These are phyloP conservation scores for Macrostomum lignano DNA, from an alignment of 1,140 invertebrate species.

Conservation along the genomic window DNA sequence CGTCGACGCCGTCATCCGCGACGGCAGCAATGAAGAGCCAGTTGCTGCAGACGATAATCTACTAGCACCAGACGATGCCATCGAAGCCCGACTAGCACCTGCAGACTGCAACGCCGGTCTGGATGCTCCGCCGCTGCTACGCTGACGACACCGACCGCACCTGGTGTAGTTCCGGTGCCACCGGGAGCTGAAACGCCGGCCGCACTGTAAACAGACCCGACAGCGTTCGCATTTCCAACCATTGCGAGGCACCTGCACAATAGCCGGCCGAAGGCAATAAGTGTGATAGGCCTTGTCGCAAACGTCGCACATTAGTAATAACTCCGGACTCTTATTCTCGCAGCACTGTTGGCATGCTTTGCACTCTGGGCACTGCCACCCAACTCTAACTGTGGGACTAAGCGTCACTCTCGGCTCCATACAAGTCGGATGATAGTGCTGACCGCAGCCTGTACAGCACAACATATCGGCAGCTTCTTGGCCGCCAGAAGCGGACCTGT, in stretches of 20 bases:
- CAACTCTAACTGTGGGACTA: constrained; percentile 43
- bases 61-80: too few species aligned
- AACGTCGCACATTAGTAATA: constrained; percentile 53
- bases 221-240: constrained; percentile 88
- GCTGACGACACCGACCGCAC: constrained; percentile 89
- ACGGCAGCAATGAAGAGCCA: too few species aligned
- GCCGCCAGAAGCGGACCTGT: constrained; percentile 42
- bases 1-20: too few species aligned
- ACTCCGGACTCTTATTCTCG: constrained; percentile 21
- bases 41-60: too few species aligned
- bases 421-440: constrained; percentile 69
- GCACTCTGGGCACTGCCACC: constrained; percentile 77
- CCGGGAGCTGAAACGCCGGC: constrained; percentile 32
- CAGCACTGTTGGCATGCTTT: constrained; percentile 64
- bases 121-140: too few species aligned
- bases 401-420: constrained; percentile 44
- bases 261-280: constrained; percentile 54
- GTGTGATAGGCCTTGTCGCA: constrained; percentile 88
- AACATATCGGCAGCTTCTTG: constrained; percentile 53
- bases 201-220: constrained; percentile 72
- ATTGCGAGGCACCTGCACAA: constrained; percentile 70
- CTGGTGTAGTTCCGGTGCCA: constrained; percentile 90
- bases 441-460: constrained; percentile 55
- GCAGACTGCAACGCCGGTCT: too few species aligned
- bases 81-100: too few species aligned